Evolutionary conservation across 53 echinoderm and acorn worm genomes (phyloP), one percentile per base, ranked within the genome.

Genomic region (Zoroaster sp.): DNA sequence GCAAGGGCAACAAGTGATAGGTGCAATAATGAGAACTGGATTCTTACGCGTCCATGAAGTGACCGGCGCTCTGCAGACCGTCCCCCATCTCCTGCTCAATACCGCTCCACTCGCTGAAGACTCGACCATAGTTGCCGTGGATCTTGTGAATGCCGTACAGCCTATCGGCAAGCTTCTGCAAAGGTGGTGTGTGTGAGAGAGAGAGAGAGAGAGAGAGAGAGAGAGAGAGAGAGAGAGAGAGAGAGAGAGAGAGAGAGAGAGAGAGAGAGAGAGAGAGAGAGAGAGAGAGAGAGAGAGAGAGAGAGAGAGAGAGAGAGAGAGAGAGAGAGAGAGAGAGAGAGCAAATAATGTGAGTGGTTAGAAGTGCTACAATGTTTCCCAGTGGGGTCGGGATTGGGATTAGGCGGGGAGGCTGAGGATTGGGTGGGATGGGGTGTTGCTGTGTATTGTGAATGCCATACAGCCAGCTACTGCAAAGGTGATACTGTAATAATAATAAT

Each of bases 81-180:
- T 97, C 97, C 30, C 97, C 97, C 97, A 97, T 97, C 91, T 97
- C 95, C 47, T 97, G 92, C 73, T 97, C 97, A 11, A 97, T 97
- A 23, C 97, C 97, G 69, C 97, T 97, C 97, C 97, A 97, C 83
- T 97, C 97, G 53, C 97, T 97, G 91, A 97, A 97, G 54, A 97
- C 97, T 71, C 97, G 91, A 21, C 97, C 97, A 87, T 97, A 97
- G 94, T 97, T 97, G 78, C 97, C 97, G 72, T 97, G 97, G 47
- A 97, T 97, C 88, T 97, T 97, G 66, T 97, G 97, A 21, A 97
- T 90, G 66, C 97, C 97, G 68, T 97, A 97, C 77, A 97, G 83
- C 42, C 95, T 94, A 37, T 95, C 97, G 4, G 95, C 95, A 38
- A 97, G 94, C 77, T 92, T 97, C 97, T 97, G 46, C 35, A 86